phyloP scores from a whole-genome alignment of 2,888 invertebrate genomes.

The Petrolisthes manimaculis region DNA sequence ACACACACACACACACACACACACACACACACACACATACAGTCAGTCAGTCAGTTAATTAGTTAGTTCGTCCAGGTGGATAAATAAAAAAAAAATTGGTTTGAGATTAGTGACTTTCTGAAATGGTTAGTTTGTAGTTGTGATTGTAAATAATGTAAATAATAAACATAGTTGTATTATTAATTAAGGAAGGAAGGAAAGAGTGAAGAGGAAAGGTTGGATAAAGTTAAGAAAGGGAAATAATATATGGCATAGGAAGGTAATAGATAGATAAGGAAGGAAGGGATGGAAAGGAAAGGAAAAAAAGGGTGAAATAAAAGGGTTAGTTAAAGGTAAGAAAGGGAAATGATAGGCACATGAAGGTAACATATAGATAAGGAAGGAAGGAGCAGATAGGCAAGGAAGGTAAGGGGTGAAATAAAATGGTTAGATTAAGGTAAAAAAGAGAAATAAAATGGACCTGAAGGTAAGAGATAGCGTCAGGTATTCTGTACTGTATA shows the following conservation, averaged over 20 bases:
- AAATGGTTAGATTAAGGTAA: not conserved
- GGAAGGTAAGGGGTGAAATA: not conserved
- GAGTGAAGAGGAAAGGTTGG: not conserved
- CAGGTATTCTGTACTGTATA: too few species aligned
- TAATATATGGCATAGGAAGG: not conserved
- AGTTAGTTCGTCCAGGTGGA: too few species aligned
- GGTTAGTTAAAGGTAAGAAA: not conserved
- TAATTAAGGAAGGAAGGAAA: not conserved
- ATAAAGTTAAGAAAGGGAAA: not conserved
- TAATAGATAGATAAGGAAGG: not conserved
- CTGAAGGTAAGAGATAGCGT: too few species aligned
- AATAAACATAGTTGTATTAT: too few species aligned
- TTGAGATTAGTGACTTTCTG: too few species aligned
- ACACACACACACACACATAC: not conserved
- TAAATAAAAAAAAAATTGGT: too few species aligned
- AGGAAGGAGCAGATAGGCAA: not conserved
- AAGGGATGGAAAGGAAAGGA: not conserved
- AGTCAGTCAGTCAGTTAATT: too few species aligned
- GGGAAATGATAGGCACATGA: not conserved
- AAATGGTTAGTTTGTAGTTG: too few species aligned
- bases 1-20: not conserved
- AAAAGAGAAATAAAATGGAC: not conserved
- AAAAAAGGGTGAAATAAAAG: not conserved
- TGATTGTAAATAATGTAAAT: too few species aligned
- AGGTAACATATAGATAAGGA: not conserved